Evolutionary conservation across 1,140 invertebrate genomes (phyloP).

Genomic region (Latrodectus geometricus): DNA sequence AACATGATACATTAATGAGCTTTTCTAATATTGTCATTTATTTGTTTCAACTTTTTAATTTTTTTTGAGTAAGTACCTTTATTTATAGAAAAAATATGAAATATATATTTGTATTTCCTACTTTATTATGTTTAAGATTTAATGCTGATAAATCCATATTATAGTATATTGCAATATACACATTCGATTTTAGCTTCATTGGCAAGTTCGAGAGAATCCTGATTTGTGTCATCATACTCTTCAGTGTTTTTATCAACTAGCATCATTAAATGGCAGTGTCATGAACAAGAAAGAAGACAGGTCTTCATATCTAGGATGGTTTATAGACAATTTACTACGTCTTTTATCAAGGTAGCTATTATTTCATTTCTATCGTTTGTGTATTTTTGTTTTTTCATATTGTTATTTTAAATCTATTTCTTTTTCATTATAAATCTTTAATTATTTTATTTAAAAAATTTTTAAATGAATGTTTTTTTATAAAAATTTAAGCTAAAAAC

Average conservation of each 20-base stretch:
- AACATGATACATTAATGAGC: too few relatives aligned
- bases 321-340: conserved; percentile 65
- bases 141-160: too few relatives aligned
- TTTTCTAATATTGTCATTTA: too few relatives aligned
- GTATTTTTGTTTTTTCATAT: neutral
- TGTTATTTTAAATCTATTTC: neutral
- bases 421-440: neutral
- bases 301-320: conserved; percentile 42
- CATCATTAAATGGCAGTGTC: conserved; percentile 80
- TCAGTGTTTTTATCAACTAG: conserved; percentile 84
- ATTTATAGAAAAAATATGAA: too few relatives aligned
- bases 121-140: too few relatives aligned
- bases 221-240: conserved; percentile 81
- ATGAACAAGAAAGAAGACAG: conserved; percentile 73
- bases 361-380: neutral
- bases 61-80: too few relatives aligned
- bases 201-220: conserved; percentile 81
- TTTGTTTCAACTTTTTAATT: too few relatives aligned
- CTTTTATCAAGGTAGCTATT: conserved; percentile 66
- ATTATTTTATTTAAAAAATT: neutral
- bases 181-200: conserved; percentile 75
- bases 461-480: neutral
- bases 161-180: too few relatives aligned
- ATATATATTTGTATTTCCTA: too few relatives aligned
- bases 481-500: too few relatives aligned